These are phyloP conservation scores for Clupea harengus DNA, from an alignment of 2,113 vertebrate genomes.

Conservation along the genomic window DNA sequence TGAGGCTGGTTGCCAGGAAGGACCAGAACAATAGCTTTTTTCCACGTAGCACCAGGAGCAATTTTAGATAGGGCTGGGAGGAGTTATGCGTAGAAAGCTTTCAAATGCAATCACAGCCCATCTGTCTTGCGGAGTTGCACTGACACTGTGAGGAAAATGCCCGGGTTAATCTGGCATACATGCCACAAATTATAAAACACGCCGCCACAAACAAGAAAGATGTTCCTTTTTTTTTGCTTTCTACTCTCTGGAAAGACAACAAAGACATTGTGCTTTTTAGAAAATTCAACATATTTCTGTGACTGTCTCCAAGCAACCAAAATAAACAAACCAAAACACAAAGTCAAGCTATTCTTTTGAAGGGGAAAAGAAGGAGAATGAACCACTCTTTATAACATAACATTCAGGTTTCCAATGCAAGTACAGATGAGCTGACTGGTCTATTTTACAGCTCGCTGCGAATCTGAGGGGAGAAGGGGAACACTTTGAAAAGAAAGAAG, in stretches of 20 bases:
- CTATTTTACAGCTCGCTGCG: background rate
- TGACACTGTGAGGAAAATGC: background rate
- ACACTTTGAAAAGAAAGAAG: constrained; percentile 25
- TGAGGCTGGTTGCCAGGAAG: background rate
- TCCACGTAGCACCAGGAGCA: background rate
- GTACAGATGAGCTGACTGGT: background rate
- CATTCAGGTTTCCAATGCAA: background rate
- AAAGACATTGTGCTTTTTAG: background rate
- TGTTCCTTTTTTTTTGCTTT: background rate
- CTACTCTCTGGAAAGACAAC: background rate
- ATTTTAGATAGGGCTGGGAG: background rate
- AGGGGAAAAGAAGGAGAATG: background rate
- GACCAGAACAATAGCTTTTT: background rate
- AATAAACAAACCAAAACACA: constrained; percentile 9
- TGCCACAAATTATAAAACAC: background rate
- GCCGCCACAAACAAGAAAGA: background rate
- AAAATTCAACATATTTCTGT: background rate
- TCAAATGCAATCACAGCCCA: background rate
- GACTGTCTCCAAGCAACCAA: background rate
- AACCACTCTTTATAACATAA: background rate
- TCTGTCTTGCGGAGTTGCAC: background rate
- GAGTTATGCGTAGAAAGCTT: background rate
- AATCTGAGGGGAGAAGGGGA: constrained; percentile 14
- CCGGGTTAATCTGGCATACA: background rate
- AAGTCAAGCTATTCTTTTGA: background rate